Evolutionary conservation across 2,888 invertebrate species (phyloP).

Genomic region (Pimpla rufipes): DNA sequence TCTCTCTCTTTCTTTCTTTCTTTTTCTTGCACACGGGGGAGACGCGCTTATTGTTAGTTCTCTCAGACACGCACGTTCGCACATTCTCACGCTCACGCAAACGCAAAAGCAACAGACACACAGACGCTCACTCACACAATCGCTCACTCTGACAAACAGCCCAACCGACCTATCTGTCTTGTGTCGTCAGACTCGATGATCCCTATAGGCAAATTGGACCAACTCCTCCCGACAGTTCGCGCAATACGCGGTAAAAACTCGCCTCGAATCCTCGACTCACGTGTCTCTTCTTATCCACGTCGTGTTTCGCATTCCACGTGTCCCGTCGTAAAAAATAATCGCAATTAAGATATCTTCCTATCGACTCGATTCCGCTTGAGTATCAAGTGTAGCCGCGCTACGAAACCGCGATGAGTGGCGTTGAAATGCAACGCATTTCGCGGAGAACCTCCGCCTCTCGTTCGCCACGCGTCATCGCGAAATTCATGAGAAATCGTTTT

Average conservation of each 20-base stretch:
- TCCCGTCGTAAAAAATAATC: slow-evolving; percentile 37
- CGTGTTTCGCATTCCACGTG: slow-evolving; percentile 6
- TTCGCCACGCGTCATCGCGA: slow-evolving; percentile 26
- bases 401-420: neutral
- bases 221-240: neutral
- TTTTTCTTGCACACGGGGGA: neutral
- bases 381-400: slow-evolving; percentile 4
- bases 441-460: neutral
- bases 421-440: slow-evolving; percentile 20
- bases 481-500: slow-evolving; percentile 24
- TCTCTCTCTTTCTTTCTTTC: too few relatives aligned
- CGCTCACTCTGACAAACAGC: slow-evolving; percentile 3
- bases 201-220: slow-evolving; percentile 45
- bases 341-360: slow-evolving; percentile 5
- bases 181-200: slow-evolving; percentile 18
- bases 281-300: neutral
- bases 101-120: neutral
- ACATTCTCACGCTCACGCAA: slow-evolving; percentile 6
- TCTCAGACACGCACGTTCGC: slow-evolving; percentile 19
- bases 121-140: slow-evolving; percentile 8
- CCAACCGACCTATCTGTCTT: neutral
- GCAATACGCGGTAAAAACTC: neutral
- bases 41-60: neutral
- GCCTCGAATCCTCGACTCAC: slow-evolving; percentile 10
- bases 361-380: slow-evolving; percentile 4